phyloP scores from a whole-genome alignment of 2,888 invertebrate genomes.

The Acheta domesticus region DNA sequence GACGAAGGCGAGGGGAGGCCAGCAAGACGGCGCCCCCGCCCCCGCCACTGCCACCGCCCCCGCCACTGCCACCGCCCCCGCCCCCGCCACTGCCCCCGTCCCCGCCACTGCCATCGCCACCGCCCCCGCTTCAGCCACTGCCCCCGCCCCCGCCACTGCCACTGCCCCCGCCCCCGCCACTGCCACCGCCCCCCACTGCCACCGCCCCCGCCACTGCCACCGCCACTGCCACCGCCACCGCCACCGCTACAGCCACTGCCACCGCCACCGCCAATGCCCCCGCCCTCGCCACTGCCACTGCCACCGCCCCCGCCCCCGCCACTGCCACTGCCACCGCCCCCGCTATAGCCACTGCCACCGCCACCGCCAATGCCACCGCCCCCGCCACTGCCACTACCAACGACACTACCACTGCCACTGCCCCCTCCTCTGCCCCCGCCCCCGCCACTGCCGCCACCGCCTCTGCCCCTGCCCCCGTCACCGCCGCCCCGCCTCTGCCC shows the following conservation, averaged over 20 bases:
- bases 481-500: no score
- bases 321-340: not conserved
- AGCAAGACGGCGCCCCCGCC: no score
- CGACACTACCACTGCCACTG: not conserved
- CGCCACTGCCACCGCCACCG: not conserved
- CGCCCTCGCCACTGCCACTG: not conserved
- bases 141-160: no score
- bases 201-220: not conserved
- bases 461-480: not conserved
- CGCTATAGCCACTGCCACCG: not conserved
- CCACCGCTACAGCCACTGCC: not conserved
- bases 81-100: no score
- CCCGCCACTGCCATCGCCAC: no score
- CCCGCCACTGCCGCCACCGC: not conserved
- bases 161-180: not conserved
- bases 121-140: no score
- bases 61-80: no score
- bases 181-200: no score
- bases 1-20: no score
- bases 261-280: not conserved
- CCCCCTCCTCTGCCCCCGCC: not conserved
- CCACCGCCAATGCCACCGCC: no score
- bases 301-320: not conserved
- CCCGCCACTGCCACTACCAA: not conserved
- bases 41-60: no score